Evolutionary conservation across 2,797 vertebrate genomes (phyloP), one percentile per base, ranked within the genome.

Genomic region (Syngnathus acus): DNA sequence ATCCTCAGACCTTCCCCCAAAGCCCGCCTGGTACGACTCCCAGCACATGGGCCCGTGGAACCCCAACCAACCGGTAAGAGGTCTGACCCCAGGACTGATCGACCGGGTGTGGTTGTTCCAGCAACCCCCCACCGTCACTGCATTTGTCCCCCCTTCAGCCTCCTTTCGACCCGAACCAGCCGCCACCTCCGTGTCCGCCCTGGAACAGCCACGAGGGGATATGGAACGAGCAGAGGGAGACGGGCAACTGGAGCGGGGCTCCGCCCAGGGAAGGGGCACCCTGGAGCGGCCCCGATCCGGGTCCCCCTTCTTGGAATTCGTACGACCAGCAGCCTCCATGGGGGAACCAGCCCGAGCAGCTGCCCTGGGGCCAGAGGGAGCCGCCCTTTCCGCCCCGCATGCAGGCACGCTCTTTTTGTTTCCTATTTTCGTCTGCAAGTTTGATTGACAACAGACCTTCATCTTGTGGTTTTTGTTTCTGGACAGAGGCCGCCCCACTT

Each of bases 181-280:
- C 93, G 0, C 97, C 97, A 0, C 96, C 96, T 17, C 95, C 95
- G 0, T 98, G 96, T 70, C 96, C 95, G 0, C 96, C 96, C 0
- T 99, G 96, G 97, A 97, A 93, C 81, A 95, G 94, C 85, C 96
- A 98, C 0, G 97, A 99, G 75, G 95, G 95, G 6, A 94, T 97
- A 91, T 98, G 97, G 97, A 96, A 92, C 0, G 95, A 99, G 16
- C 95, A 96, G 87, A 88, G 95, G 1, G 95, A 99, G 65, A 92
- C 94, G 68, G 93, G 93, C 1, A 94, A 89, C 82, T 99, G 97
- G 97, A 98, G 92, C 2, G 95, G 96, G 90, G 53, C 92, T 85
- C 80, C 87, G 63, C 92, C 93, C 2, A 90, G 93, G 80, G 95
- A 97, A 85, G 72, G 93, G 0, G 93, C 94, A 0, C 94, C 94